phyloP scores from a whole-genome alignment of 2,888 invertebrate species.

The Molorchus minor region DNA sequence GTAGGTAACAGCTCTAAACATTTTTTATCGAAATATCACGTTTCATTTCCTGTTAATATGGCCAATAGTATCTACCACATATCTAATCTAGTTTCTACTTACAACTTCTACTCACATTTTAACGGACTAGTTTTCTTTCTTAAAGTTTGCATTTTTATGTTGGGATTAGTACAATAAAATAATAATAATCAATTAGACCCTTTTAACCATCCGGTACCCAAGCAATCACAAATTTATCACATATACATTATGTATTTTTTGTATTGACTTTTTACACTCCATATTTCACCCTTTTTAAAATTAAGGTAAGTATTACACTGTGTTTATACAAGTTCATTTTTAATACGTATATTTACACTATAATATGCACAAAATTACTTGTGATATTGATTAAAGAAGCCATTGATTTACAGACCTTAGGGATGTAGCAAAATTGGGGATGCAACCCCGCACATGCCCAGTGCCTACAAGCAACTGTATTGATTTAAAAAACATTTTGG shows the following conservation, averaged over 20 bases:
- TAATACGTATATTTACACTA: constrained; percentile 28
- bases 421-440: constrained; percentile 54
- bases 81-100: too few relatives aligned
- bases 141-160: constrained; percentile 81
- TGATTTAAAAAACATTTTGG: constrained; percentile 26
- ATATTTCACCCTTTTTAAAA: constrained; percentile 34
- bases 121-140: constrained; percentile 93
- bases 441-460: constrained; percentile 39
- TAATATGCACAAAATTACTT: constrained; percentile 44
- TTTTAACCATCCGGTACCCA: constrained; percentile 51
- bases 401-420: constrained; percentile 56
- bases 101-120: constrained; percentile 86
- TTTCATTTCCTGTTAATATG: too few relatives aligned
- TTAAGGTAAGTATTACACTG: constrained; percentile 16
- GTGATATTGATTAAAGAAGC: constrained; percentile 57
- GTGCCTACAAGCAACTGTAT: constrained; percentile 32
- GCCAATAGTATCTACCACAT: too few relatives aligned
- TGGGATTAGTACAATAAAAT: constrained; percentile 19
- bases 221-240: constrained; percentile 54
- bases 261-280: constrained; percentile 48
- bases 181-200: constrained; percentile 33
- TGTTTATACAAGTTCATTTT: constrained; percentile 17
- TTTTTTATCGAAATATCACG: too few relatives aligned
- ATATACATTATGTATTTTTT: constrained; percentile 31
- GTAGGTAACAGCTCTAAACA: too few relatives aligned